Evolutionary conservation across 2,113 vertebrate species (phyloP).

Genomic region (Corapipo altera): DNA sequence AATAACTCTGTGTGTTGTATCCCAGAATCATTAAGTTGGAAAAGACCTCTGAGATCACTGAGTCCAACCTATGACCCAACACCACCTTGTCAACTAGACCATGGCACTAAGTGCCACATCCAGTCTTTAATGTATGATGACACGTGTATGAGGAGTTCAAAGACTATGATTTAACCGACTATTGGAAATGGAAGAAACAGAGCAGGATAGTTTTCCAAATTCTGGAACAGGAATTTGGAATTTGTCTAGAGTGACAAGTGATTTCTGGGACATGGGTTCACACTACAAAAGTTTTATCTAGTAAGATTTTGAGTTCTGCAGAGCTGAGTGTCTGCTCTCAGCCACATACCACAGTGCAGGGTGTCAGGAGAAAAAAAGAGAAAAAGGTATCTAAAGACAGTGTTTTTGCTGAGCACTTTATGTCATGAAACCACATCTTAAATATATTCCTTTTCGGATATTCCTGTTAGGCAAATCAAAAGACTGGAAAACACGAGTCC

Average conservation of each 20-base stretch:
- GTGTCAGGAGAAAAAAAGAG: neutral
- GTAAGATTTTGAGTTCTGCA: neutral
- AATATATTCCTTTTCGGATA: neutral
- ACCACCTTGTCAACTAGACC: neutral
- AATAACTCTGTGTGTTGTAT: neutral
- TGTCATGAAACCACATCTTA: neutral
- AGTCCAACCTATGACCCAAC: neutral
- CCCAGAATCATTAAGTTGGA: neutral
- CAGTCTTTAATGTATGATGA: neutral
- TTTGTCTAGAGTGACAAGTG: neutral
- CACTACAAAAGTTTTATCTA: neutral
- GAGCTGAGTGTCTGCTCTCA: neutral
- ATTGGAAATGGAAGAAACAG: neutral
- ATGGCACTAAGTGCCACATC: neutral
- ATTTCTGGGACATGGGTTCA: neutral
- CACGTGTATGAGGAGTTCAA: neutral
- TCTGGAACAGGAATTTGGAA: neutral
- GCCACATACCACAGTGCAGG: neutral
- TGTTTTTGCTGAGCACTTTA: neutral
- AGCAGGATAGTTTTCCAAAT: neutral
- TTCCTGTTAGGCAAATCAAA: neutral
- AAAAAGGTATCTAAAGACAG: neutral
- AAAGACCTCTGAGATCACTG: neutral
- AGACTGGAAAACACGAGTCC: neutral
- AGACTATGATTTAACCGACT: neutral